phyloP scores from a whole-genome alignment of 92 coral and sea anemone genomes.

The Epizoanthus ramosus region DNA sequence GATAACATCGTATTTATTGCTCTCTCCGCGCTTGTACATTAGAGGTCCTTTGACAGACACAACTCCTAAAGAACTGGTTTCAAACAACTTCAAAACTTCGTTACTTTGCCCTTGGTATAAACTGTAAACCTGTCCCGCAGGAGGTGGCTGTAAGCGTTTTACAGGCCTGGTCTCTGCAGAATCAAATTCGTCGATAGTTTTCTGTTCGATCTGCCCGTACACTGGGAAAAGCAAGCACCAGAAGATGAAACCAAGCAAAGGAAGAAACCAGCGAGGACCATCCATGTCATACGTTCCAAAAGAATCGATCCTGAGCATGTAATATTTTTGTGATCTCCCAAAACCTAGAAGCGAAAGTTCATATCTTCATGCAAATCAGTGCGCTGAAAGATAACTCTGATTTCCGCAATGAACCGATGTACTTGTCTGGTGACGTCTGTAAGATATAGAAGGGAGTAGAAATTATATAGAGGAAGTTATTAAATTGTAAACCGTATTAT shows the following conservation, averaged over 20 bases:
- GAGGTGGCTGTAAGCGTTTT: slow-evolving; percentile 12
- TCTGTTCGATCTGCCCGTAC: background rate
- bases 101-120: slow-evolving; percentile 49
- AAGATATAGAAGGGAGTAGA: no score
- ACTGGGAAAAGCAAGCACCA: slow-evolving; percentile 9
- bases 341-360: no score
- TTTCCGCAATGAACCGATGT: no score
- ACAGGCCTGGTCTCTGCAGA: slow-evolving; percentile 27
- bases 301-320: no score
- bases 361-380: no score
- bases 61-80: slow-evolving; percentile 50
- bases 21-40: slow-evolving; percentile 47
- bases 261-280: background rate
- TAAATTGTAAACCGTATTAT: no score
- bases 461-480: no score
- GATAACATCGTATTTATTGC: slow-evolving; percentile 56
- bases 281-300: no score
- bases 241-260: background rate
- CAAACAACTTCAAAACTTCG: slow-evolving; percentile 41
- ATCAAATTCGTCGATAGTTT: slow-evolving; percentile 9
- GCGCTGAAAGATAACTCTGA: no score
- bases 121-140: slow-evolving; percentile 43
- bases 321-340: no score
- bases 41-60: slow-evolving; percentile 48
- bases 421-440: no score